Evolutionary conservation across 2,888 invertebrate genomes (phyloP), one percentile per base, ranked within the genome.

Genomic region (Amaurobius ferox): DNA sequence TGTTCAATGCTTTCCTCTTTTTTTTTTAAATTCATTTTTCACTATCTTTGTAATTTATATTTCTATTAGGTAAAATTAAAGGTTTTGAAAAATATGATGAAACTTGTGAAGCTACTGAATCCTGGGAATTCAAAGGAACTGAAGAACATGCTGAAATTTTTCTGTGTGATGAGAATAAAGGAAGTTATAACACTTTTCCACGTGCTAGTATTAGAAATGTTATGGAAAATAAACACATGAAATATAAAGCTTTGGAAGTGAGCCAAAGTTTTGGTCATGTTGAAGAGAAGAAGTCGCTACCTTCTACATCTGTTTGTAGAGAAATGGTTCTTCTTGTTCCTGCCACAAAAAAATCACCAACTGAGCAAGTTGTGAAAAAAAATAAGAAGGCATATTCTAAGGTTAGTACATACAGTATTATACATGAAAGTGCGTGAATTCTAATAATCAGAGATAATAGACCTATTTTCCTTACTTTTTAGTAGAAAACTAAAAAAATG

Each of bases 261-360:
- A 72, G 64, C 66, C 62, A 48, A 19, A 55, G 19, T 44, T 28
- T 72, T 44, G 72, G 55, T 6, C 16, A 66, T 29, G 28, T 62
- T 26, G 35, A 13, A 28, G 35, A 66, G 28, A 44, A 40, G 29
- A 32, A 13, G 3, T 16, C 13, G 3, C 1, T 35, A 26, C n/a
- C 55, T 29, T 39, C 39, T 9, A 19, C 13, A 30, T 19, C 72
- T 29, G 48, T 71, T 26, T 28, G 6, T 16, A 32, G 66, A 48
- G 83, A 85, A 71, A 85, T 85, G 83, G 71, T 85, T 30, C 72
- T 77, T 29, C 77, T 85, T 66, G n/a, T 64, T 9, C 67, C 71
- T 40, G 19, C 61, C 11, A 19, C 39, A 40, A 9, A 29, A 70
- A 6, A 11, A 2, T 44, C 44, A 11, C 44, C 44, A 44, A 35